Base-by-base conservation (phyloP, 2,888 invertebrate genomes). In the Bhutanitis thaidina region DNA sequence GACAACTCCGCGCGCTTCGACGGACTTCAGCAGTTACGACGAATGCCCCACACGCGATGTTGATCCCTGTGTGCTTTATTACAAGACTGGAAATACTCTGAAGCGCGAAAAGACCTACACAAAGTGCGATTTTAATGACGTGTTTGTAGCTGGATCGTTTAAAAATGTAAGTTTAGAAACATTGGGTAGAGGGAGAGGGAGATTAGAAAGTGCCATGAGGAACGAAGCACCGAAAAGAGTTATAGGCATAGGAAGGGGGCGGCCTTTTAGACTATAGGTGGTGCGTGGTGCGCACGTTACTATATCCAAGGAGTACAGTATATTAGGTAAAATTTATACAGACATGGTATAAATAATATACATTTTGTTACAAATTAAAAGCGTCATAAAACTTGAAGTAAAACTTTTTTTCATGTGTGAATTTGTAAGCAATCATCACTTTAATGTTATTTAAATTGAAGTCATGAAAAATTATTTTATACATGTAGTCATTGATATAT, bases 131-230 rank as follows among this genome's bases (percentile, higher is more conserved):
- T 13, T 15, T 30, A 39, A 46, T 7, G 67, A 68, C 35, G 34
- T 45, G 0, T 58, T 67, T 16, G 15, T 67, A 1, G 56, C 68
- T 0, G 64, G 65, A n/a, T 67, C 67, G 0, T 54, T 59, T 45
- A 57, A 25, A 1, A 51, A 46, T 36, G 16, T 25, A 10, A 15
- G 15, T 29, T 32, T 35, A 5, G 32, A 37, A 30, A 14, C 39
- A 7, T 29, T 20, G 5, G 41, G 45, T 0, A 46, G 51, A 12
- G 51, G 41, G 3, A 40, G 46, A n/a, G 51, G 51, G 3, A 15
- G 46, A 14, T 12, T 51, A 13, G 40, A 41, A 20, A 30, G 10
- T n/a, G 12, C 27, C 12, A 8, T 8, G 4, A 25, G 16, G n/a
- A 16, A 7, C 13, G 36, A 35, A 13, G 13, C 0, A 8, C 16